phyloP scores from a whole-genome alignment of 2,113 vertebrate species.

The Platysternon megacephalum region DNA sequence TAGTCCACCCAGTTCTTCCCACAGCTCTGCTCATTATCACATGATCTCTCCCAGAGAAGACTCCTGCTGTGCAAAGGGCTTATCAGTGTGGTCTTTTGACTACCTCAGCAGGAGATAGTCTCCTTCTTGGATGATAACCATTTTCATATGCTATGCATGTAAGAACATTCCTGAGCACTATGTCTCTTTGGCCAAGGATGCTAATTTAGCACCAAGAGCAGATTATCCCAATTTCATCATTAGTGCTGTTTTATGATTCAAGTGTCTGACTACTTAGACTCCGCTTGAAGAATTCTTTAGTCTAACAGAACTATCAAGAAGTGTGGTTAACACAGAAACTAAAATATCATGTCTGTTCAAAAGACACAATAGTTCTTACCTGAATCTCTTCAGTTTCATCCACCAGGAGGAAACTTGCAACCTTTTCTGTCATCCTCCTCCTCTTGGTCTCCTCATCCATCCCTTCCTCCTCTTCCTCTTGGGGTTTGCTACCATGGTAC shows the following conservation, averaged over 20 bases:
- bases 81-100: slow-evolving; percentile 16
- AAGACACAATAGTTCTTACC: slow-evolving; percentile 76
- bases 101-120: neutral
- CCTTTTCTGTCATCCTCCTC: slow-evolving; percentile 89
- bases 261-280: neutral
- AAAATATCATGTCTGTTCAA: neutral
- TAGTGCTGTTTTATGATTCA: neutral
- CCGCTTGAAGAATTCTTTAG: neutral
- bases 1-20: slow-evolving; percentile 10
- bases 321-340: neutral
- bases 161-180: neutral
- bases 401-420: slow-evolving; percentile 94
- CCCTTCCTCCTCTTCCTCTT: slow-evolving; percentile 73
- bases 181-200: neutral
- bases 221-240: neutral
- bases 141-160: neutral
- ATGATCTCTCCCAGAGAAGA: neutral
- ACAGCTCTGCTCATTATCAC: neutral
- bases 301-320: neutral
- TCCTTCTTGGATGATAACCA: neutral
- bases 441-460: slow-evolving; percentile 85
- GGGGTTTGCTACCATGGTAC: slow-evolving; percentile 82
- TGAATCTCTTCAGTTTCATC: slow-evolving; percentile 97
- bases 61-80: neutral
- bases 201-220: neutral